Base-by-base conservation (phyloP, 2,888 invertebrate species). In the Pyrrhia umbra region DNA sequence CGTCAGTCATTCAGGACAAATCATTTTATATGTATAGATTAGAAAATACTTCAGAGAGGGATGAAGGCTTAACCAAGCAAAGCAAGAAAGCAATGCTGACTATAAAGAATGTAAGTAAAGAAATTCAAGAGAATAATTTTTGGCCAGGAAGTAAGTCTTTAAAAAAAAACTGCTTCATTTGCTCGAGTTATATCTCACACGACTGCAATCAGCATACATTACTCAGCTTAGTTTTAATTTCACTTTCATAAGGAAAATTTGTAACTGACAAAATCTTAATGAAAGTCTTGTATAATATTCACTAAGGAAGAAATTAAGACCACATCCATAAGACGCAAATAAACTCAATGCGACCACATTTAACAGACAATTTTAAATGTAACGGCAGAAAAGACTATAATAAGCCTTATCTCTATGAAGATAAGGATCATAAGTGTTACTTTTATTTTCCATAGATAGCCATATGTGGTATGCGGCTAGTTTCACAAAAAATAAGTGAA, bases 401-500 rank as follows among this genome's bases (percentile, higher is more conserved):
- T 61, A 30, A 46, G n/a, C 68, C 34, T 43, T 64, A 67, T 18
- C 3, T 0, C n/a, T 5, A 39, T 6, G 9, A 6, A 6, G 16
- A 60, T 77, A 77, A 49, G 46, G 60, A 27, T 49, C 30, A 64
- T 56, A 51, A 65, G n/a, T 23, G 10, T 37, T 15, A 37, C 27
- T 56, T 6, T 46, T 43, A 47, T 67, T 73, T 73, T 68, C 59
- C 60, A 63, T 63, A 63, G 61, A 51, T 39, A 58, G 30, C 59
- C 64, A 50, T 59, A 71, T 47, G 49, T 39, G 57, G 72, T 64
- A 74, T 70, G 78, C 49, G 54, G 64, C 65, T 67, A 73, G 78
- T 75, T 80, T 74, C 70, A 69, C 75, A 78, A 82, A 85, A 85
- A 86, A 81, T 73, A 80, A 88, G 83, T 85, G 86, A 87, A 90